These are phyloP conservation scores for Acronicta leporina DNA, from an alignment of 2,888 invertebrate genomes.

Conservation along the genomic window DNA sequence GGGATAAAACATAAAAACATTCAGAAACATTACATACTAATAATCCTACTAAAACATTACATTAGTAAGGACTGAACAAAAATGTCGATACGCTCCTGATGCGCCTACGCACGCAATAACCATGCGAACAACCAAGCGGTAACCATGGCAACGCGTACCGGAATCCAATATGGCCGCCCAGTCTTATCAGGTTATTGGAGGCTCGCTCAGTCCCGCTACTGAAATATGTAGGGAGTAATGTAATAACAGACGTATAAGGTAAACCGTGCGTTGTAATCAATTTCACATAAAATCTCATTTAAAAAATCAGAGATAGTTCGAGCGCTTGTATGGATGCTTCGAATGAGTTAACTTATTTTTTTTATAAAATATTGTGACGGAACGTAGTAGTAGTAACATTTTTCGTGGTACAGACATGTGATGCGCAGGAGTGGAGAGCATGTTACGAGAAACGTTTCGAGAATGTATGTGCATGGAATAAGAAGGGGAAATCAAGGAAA, in stretches of 20 bases:
- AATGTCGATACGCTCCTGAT: conserved; percentile 53
- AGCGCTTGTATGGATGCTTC: conserved; percentile 21
- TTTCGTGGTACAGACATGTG: too few relatives aligned
- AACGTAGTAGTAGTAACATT: too few relatives aligned
- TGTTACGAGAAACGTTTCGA: too few relatives aligned
- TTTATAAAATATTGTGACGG: conserved; percentile 13
- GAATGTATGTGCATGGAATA: too few relatives aligned
- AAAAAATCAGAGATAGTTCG: conserved; percentile 24
- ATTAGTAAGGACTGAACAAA: conserved; percentile 52
- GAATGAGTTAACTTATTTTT: conserved; percentile 30
- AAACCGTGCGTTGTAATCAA: conserved; percentile 37
- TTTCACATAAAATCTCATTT: conserved; percentile 40
- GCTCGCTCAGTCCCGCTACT: conserved; percentile 56
- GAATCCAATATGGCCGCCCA: conserved; percentile 80
- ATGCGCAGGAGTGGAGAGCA: too few relatives aligned
- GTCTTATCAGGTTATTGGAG: conserved; percentile 75
- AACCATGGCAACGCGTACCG: conserved; percentile 73
- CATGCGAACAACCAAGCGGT: too few relatives aligned
- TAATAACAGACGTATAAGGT: conserved; percentile 45
- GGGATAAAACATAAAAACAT: conserved; percentile 43
- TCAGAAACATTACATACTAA: conserved; percentile 44
- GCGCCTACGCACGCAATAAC: conserved; percentile 74
- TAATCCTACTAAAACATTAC: conserved; percentile 54
- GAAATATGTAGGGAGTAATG: conserved; percentile 52
- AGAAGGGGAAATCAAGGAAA: too few relatives aligned